Base-by-base conservation (phyloP, 1,140 invertebrate species). In the Bicyclus anynana region DNA sequence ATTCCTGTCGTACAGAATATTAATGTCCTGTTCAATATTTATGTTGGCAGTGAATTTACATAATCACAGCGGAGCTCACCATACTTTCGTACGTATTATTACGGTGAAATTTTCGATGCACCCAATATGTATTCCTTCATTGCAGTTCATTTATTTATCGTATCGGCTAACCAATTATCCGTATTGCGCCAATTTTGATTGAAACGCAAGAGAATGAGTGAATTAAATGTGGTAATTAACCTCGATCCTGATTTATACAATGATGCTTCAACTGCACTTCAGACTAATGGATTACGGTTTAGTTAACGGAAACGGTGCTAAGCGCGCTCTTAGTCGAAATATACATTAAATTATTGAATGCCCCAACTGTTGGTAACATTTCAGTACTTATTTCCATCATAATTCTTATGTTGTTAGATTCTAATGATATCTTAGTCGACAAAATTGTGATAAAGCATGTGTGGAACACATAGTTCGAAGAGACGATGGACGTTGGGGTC, bases 1-100 rank as follows among this genome's bases (percentile, higher is more conserved):
- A 80, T 81, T 84, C 75, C 80, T 80, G 80, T 78, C 76, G 76
- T 73, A 70, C 72, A 69, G 84, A 87, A 87, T 87, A 87, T 85
- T 87, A 87, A 87, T 87, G 80, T 67, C 58, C 74, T 76, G 79
- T 83, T 85, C 81, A 84, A 87, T 85, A 87, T 87, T 87, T 85
- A 85, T 85, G 80, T 80, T 77, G 75, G 69, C 70, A 72, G 65
- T 77, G 75, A 83, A 85, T 87, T 87, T 87, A 74, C 84, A 87
- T 85, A 85, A 87, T 87, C 84, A 84, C 77, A 70, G 74, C 64
- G 75, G 67, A 74, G 74, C 70, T 69, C 79, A 73, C 62, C 71
- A 70, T 65, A 77, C 73, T 78, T 77, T 44, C 40, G 59, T 70
- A 67, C 78, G 73, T 79, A 79, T 82, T 78, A 80, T 83, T 75